Conservation (phyloP, 2,797 vertebrate species). For the Gobio occitaniae region DNA sequence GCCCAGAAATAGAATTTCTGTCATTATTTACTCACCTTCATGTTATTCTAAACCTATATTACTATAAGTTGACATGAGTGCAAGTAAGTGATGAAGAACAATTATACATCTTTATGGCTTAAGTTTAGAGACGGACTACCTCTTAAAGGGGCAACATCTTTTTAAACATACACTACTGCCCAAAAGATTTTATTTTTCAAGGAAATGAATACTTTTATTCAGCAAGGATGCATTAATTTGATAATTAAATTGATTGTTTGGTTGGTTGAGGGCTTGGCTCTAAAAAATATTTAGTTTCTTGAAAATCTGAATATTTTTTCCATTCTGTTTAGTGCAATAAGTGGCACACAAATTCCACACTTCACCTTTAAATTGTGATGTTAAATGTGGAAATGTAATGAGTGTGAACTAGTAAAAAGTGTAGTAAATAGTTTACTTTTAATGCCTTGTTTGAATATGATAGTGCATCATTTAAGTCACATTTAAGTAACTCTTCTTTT, state of each 20-base stretch:
- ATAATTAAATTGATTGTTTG: not conserved
- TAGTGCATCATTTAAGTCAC: not conserved
- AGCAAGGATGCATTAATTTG: not conserved
- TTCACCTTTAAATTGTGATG: not conserved
- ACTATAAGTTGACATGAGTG: not conserved
- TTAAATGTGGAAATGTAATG: not conserved
- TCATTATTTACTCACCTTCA: not conserved
- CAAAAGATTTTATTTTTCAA: not conserved
- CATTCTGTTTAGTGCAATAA: not conserved
- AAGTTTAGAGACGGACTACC: not conserved
- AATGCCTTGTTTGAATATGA: slow-evolving; percentile 4
- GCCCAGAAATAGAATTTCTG: not conserved
- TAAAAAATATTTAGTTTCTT: not conserved
- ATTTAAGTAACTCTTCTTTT: not conserved
- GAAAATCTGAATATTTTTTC: not conserved
- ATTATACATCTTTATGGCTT: not conserved
- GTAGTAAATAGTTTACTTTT: not conserved
- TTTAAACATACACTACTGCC: not conserved
- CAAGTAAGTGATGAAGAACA: not conserved
- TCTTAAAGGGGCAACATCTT: not conserved
- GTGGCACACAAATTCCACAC: not conserved
- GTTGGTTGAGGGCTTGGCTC: not conserved
- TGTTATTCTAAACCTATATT: not conserved
- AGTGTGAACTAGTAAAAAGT: not conserved
- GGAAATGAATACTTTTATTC: not conserved